These are phyloP conservation scores for Centropus bengalensis DNA, from an alignment of 2,113 vertebrate species.

Conservation along the genomic window DNA sequence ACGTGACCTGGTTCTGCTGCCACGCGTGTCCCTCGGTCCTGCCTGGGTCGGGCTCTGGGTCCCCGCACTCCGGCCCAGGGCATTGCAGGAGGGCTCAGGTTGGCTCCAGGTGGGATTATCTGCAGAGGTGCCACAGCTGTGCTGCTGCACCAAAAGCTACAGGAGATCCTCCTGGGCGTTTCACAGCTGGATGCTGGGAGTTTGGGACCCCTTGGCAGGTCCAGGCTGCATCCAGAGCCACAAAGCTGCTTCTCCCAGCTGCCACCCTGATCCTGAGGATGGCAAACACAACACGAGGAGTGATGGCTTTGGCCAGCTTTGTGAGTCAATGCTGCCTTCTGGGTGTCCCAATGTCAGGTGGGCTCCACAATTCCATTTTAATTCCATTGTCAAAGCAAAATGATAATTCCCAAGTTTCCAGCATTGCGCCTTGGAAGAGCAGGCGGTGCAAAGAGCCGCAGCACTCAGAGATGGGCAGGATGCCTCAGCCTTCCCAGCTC, in stretches of 20 bases:
- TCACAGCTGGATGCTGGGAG: neutral
- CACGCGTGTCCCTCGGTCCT: too few relatives aligned
- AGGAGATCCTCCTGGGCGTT: neutral
- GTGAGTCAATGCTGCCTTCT: neutral
- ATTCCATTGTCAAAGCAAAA: neutral
- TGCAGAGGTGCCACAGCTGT: neutral
- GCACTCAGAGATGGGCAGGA: rapidly evolving
- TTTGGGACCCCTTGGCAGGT: too few relatives aligned
- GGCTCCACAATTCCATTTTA: neutral
- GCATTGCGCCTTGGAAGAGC: rapidly evolving
- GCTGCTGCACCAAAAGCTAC: neutral
- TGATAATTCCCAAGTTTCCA: neutral
- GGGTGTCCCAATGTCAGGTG: neutral
- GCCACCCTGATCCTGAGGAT: neutral
- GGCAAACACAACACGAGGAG: rapidly evolving
- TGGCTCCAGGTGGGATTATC: neutral
- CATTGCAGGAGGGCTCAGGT: neutral
- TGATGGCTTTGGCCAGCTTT: rapidly evolving
- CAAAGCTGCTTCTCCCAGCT: neutral
- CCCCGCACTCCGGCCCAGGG: rapidly evolving
- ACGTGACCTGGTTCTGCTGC: neutral
- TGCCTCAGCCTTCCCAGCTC: neutral
- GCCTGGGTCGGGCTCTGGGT: neutral
- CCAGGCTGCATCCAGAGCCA: too few relatives aligned
- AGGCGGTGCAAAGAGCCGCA: neutral